Conservation (phyloP, 2,797 vertebrate genomes). For the Babyrousa celebensis region DNA sequence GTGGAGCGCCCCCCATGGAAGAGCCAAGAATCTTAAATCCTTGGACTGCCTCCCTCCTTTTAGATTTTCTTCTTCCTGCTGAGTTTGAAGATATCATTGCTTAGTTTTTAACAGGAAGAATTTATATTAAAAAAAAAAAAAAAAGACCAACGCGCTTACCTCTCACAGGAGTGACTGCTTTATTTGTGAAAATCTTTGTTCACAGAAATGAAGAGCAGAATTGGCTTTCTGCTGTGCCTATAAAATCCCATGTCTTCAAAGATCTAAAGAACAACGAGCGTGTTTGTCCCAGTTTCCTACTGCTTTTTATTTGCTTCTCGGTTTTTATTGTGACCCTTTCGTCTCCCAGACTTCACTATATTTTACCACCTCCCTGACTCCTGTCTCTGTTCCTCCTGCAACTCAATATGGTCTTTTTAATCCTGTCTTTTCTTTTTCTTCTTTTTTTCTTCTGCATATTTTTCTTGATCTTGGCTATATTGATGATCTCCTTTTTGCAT, state of each 20-base stretch:
- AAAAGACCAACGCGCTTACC: constrained; percentile 3
- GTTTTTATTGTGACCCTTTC: neutral
- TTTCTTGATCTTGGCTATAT: constrained; percentile 43
- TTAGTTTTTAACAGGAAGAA: constrained; percentile 47
- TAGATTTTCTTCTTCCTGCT: neutral
- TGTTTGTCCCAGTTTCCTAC: neutral
- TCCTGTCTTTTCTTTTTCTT: neutral
- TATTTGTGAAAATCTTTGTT: constrained; percentile 59
- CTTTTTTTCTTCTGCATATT: neutral
- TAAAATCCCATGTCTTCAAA: constrained; percentile 27
- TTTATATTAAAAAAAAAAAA: constrained; percentile 15
- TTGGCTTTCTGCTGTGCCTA: constrained; percentile 20
- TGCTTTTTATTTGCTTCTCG: neutral
- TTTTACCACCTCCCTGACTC: neutral
- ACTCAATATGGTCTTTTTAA: neutral
- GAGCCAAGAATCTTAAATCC: neutral
- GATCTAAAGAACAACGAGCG: neutral
- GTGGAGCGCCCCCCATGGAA: neutral
- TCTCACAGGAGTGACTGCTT: constrained; percentile 48
- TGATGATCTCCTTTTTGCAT: constrained; percentile 9
- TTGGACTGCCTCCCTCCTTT: neutral
- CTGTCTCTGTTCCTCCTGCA: neutral
- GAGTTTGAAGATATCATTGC: constrained; percentile 28
- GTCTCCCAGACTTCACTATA: neutral
- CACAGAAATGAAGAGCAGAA: constrained; percentile 37